Base-by-base conservation (phyloP, 2,797 vertebrate species). In the Buphagus erythrorhynchus region DNA sequence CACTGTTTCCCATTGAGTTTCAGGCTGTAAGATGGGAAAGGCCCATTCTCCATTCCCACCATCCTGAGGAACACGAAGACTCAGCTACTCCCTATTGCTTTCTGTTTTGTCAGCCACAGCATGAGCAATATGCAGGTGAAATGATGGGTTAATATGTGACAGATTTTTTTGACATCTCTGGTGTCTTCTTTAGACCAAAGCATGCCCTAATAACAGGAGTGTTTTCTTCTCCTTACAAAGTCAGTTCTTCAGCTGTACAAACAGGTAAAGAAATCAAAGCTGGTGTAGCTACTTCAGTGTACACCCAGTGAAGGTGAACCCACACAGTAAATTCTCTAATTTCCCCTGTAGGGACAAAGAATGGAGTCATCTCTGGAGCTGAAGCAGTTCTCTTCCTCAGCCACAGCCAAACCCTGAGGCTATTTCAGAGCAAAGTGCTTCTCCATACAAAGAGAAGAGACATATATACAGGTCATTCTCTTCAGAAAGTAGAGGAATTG, bases 401-500 rank as follows among this genome's bases (percentile, higher is more conserved):
- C n/a, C 69, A 49, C 2, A 1, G 78, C 85, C 85, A 91, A 33
- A 17, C 69, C 85, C 82, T 54, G 9, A 65, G 73, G 91, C 73
- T 88, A 54, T 69, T 96, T 63, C 79, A 90, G 62, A 84, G 71
- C 40, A 67, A 93, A 95, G 42, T 52, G 42, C 31, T 75, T 88
- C 86, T 94, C 69, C 48, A 36, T 17, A 67, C 62, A 92, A 88
- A 95, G 67, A 86, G 51, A 90, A 75, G 26, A 92, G 76, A 66
- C 40, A 69, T 5, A 21, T 11, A 72, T 8, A 38, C 12, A 69
- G 51, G 40, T 21, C 1, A 1, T 76, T 88, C 71, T 73, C 40
- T 76, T 86, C 77, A 76, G 67, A 96, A 90, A 84, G 58, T 24
- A 86, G 73, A 86, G 40, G 45, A 88, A 76, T 2, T 3, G 7